Base-by-base conservation (phyloP, 2,888 invertebrate species). In the Cephus runcator region DNA sequence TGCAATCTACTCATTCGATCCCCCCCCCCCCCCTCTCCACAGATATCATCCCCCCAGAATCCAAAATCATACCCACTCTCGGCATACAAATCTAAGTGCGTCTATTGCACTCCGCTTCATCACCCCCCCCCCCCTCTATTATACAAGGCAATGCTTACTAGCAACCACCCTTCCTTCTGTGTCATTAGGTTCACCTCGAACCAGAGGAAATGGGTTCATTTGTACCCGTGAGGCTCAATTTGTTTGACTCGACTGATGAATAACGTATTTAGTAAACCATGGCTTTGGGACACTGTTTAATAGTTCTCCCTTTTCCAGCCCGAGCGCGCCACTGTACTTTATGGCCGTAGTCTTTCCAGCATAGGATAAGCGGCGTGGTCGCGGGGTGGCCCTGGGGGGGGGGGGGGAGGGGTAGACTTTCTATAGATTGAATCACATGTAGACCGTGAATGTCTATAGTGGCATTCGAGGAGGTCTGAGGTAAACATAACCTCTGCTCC, bases 181-280 rank as follows among this genome's bases (percentile, higher is more conserved):
- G 23, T 56, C 23, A 56, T 56, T 15, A 56, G 23, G 23, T 56
- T 23, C 56, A 56, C 23, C 56, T 23, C 56, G 56, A 56, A 56
- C 56, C 56, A 23, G 23, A 23, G 23, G 15, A 56, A 56, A 23
- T 56, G 56, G 23, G 56, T 71, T 75, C 77, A 77, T 77, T 77
- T 77, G 75, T 77, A 75, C 69, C 11, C 40, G 71, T 33, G 69
- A 68, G 40, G 68, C 77, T 30, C 77, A 75, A 77, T 75, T 77
- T 77, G 77, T 75, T 75, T 75, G 75, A 23, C 73, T 69, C 56
- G 69, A 15, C 71, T 75, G 77, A 77, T 71, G 75, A 77, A 77
- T 77, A 77, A 71, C 71, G 71, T 71, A 71, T 71, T 71, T 71
- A 23, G 56, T 56, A 23, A 56, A 56, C 9, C 56, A 56, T 9